Evolutionary conservation across 2,888 invertebrate genomes (phyloP).

Genomic region (Thymelicus acteon): DNA sequence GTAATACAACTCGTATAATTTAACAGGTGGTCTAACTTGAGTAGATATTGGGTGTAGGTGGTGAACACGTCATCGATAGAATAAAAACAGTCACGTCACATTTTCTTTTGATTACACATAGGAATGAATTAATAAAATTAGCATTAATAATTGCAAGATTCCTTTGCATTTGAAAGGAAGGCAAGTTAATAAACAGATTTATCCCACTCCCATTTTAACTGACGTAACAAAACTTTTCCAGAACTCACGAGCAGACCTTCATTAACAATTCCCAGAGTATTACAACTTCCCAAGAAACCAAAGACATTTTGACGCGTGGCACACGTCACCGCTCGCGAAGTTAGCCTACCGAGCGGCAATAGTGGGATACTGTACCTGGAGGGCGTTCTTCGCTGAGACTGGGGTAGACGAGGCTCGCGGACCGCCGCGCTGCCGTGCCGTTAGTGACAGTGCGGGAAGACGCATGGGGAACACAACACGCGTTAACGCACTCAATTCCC

Average conservation of each 20-base stretch:
- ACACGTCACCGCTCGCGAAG: slow-evolving; percentile 39
- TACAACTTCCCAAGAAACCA: background rate
- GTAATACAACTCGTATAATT: slow-evolving; percentile 28
- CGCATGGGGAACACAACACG: slow-evolving; percentile 79
- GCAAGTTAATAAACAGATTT: background rate
- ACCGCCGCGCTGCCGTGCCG: slow-evolving; percentile 76
- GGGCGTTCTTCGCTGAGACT: slow-evolving; percentile 86
- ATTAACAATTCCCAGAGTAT: background rate
- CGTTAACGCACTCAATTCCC: slow-evolving; percentile 73
- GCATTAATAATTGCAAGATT: slow-evolving; percentile 23
- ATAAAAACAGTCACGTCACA: slow-evolving; percentile 32
- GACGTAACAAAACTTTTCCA: no score
- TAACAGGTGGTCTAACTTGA: slow-evolving; percentile 27
- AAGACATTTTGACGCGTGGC: slow-evolving; percentile 54
- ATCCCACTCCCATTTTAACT: no score
- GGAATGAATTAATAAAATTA: slow-evolving; percentile 22
- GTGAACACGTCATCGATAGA: slow-evolving; percentile 31
- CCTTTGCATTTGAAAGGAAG: background rate
- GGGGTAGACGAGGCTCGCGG: slow-evolving; percentile 84
- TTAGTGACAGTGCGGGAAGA: slow-evolving; percentile 76
- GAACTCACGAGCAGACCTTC: no score
- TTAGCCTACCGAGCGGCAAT: slow-evolving; percentile 77
- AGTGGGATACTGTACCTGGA: slow-evolving; percentile 86
- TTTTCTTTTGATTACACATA: slow-evolving; percentile 25
- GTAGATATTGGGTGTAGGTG: slow-evolving; percentile 34